phyloP scores from a whole-genome alignment of 1,140 invertebrate species.

The Pomacea maculata region DNA sequence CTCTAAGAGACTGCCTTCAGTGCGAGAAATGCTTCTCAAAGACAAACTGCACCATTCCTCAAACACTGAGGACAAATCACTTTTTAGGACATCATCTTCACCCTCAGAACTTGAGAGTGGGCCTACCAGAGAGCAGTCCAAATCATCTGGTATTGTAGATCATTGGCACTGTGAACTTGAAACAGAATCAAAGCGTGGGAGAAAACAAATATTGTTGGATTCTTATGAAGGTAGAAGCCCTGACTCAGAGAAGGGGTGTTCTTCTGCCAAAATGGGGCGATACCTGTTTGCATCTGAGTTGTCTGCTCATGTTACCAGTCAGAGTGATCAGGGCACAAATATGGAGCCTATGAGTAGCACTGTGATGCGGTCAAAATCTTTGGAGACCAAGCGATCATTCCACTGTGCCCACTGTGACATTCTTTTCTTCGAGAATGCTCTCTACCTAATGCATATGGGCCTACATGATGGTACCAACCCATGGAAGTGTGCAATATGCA shows the following conservation, averaged over 20 bases:
- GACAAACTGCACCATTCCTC: background rate
- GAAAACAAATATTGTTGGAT: background rate
- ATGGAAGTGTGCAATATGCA: slow-evolving; percentile 42
- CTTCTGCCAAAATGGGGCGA: background rate
- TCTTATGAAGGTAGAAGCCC: slow-evolving; percentile 1
- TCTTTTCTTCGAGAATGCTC: slow-evolving; percentile 41
- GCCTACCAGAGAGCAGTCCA: too few species aligned
- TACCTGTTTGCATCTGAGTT: background rate
- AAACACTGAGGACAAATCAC: too few species aligned
- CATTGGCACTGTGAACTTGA: background rate
- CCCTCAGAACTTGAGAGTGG: too few species aligned
- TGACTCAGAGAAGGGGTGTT: background rate
- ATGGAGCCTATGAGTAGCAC: slow-evolving; percentile 21
- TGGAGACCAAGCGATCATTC: slow-evolving; percentile 30
- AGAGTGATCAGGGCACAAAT: slow-evolving; percentile 2
- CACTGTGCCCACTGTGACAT: slow-evolving; percentile 41
- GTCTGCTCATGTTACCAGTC: background rate
- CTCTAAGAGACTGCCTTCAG: slow-evolving; percentile 1
- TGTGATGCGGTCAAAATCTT: background rate
- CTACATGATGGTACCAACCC: slow-evolving; percentile 34
- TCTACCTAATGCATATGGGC: slow-evolving; percentile 47
- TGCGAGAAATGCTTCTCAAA: background rate
- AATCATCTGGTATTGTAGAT: too few species aligned
- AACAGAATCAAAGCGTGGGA: background rate
- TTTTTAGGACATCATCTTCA: too few species aligned